Percentiles rank a stretch among this genome's conserved stretches.
Evolutionary conservation across 2,888 invertebrate species (phyloP).

Genomic region (Torymus tubicola): DNA sequence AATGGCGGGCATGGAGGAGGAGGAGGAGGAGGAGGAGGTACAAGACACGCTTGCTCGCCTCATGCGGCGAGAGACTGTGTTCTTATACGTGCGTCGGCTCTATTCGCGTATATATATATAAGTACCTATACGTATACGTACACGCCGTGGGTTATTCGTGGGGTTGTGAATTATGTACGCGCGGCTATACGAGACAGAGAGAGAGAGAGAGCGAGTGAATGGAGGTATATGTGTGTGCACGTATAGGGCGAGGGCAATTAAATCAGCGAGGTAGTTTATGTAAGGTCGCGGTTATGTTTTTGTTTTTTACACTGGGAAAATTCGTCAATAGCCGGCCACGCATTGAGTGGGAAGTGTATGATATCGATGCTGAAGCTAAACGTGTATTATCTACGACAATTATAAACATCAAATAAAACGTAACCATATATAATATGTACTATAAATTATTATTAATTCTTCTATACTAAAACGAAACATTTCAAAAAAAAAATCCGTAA

Average conservation of each 20-base stretch:
- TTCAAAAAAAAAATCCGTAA: no score
- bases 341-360: background rate
- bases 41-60: conserved; percentile 35
- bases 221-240: background rate
- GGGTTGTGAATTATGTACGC: conserved; percentile 51
- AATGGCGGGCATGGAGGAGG: conserved; percentile 30
- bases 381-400: background rate
- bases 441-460: no score
- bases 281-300: no score
- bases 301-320: conserved; percentile 3
- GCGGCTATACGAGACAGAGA: no score
- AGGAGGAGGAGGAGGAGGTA: conserved; percentile 24
- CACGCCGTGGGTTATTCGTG: conserved; percentile 32
- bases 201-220: no score
- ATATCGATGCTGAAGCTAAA: conserved; percentile 19
- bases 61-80: conserved; percentile 18
- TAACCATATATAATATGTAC: no score
- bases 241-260: conserved; percentile 61
- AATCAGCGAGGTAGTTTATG: conserved; percentile 65
- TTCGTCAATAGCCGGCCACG: conserved; percentile 7
- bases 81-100: conserved; percentile 27
- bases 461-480: no score
- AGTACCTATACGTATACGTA: no score
- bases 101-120: no score
- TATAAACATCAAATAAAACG: no score